Base-by-base conservation (phyloP, 2,888 invertebrate species). In the Callyntrura sp. region DNA sequence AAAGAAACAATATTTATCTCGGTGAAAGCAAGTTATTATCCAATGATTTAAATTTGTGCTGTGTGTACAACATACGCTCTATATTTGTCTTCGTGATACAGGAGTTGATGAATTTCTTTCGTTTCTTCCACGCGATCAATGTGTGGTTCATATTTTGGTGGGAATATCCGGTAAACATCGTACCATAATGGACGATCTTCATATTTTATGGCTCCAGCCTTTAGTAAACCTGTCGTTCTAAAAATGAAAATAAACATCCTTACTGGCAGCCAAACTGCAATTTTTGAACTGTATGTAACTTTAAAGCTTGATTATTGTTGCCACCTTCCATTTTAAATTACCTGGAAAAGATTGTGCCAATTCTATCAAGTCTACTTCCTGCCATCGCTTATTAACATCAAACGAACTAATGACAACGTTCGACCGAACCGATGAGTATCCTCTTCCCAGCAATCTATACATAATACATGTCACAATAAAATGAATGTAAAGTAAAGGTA, bases 111-210 rank as follows among this genome's bases (percentile, higher is more conserved):
- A 11, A 98, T 94, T 12, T 96, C 95, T 11, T 95, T 96, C 0
- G 96, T 95, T 20, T 87, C 70, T 48, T 95, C 96, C 5, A 96
- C 96, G 94, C 97, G 95, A 92, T 97, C 97, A 95, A 95, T 97
- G 90, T 95, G 95, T 6, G 99, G 99, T 94, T 98, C 97, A 68
- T 96, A 95, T 92, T 96, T 96, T 0, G 99, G 99, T 8, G 99
- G 99, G 95, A 98, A 98, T 0, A 97, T 96, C 94, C 96, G 96
- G 94, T 98, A 99, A 25, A 99, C 95, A 94, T 98, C 97, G 94
- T 97, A 98, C 99, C 99, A 99, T 11, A 99, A 90, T 0, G 99
- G 99, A 92, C 97, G 96, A 93, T 99, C 98, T 93, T 97, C 96
- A 87, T 96, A 95, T 94, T 96, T 97, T 94, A 98, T 95, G 3